Percentiles rank a stretch among this genome's conserved stretches.
Evolutionary conservation across 2,888 invertebrate genomes (phyloP).

Genomic region (Pterostichus niger): DNA sequence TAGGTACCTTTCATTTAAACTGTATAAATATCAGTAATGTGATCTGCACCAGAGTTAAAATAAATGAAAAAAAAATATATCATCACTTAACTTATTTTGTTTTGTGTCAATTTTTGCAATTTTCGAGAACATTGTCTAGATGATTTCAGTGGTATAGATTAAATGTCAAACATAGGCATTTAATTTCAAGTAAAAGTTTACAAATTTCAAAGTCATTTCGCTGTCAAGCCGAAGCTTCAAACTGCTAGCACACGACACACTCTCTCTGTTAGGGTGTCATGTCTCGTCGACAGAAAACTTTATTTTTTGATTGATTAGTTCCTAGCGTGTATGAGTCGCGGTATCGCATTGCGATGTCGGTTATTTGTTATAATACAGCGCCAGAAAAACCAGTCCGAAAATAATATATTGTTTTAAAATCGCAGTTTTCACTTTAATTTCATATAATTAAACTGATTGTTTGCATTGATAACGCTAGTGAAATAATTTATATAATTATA

Average conservation of each 20-base stretch:
- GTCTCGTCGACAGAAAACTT: conserved; percentile 56
- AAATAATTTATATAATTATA: neutral
- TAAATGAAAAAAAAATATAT: no score
- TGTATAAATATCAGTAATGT: no score
- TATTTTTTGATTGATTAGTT: conserved; percentile 58
- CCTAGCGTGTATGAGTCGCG: conserved; percentile 32
- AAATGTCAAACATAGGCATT: neutral
- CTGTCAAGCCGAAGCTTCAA: neutral
- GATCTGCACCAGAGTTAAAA: no score
- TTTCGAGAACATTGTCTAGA: neutral
- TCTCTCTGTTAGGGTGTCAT: conserved; percentile 44
- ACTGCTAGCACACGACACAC: neutral
- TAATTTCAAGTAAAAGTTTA: neutral
- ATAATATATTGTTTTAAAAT: conserved; percentile 62
- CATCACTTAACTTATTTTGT: no score
- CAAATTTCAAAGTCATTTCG: neutral
- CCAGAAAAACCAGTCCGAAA: conserved; percentile 28
- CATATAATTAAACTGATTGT: conserved; percentile 44
- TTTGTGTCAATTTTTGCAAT: no score
- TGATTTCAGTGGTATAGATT: neutral
- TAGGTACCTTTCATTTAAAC: no score
- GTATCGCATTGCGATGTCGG: conserved; percentile 46
- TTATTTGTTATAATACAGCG: conserved; percentile 41
- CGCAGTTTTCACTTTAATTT: conserved; percentile 35
- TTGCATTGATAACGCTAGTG: neutral